phyloP scores from a whole-genome alignment of 2,888 invertebrate species.

The Subacronicta megacephala region DNA sequence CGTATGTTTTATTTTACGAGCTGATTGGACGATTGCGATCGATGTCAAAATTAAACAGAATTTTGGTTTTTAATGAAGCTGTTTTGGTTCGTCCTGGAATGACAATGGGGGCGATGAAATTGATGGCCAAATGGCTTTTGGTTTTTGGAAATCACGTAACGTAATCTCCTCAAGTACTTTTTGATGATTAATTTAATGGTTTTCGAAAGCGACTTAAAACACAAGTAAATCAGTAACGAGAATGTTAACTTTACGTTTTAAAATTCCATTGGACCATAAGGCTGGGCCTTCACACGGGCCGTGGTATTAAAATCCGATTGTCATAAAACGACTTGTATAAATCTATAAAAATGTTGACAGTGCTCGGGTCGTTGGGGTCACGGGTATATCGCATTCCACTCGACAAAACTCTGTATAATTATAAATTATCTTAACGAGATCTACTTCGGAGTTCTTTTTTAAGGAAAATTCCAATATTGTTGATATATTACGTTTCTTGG shows the following conservation, averaged over 20 bases:
- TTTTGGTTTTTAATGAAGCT: constrained; percentile 44
- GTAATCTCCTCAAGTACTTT: background rate
- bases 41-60: constrained; percentile 37
- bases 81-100: constrained; percentile 20
- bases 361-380: constrained; percentile 64
- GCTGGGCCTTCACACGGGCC: constrained; percentile 12
- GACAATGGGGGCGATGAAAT: constrained; percentile 13
- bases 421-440: constrained; percentile 56
- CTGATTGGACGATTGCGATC: constrained; percentile 32
- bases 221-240: constrained; percentile 1
- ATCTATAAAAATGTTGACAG: constrained; percentile 69
- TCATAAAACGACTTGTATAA: constrained; percentile 62
- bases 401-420: constrained; percentile 57
- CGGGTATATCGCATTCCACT: constrained; percentile 63
- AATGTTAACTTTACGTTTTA: constrained; percentile 17
- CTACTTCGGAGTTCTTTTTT: constrained; percentile 59
- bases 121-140: constrained; percentile 2
- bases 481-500: constrained; percentile 47
- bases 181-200: background rate
- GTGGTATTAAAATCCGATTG: constrained; percentile 59
- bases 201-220: background rate
- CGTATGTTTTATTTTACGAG: constrained; percentile 54
- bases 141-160: constrained; percentile 2
- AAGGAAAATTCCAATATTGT: constrained; percentile 59
- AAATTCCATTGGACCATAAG: constrained; percentile 35